phyloP scores from a whole-genome alignment of 2,113 vertebrate species.

The Thryonomys swinderianus region DNA sequence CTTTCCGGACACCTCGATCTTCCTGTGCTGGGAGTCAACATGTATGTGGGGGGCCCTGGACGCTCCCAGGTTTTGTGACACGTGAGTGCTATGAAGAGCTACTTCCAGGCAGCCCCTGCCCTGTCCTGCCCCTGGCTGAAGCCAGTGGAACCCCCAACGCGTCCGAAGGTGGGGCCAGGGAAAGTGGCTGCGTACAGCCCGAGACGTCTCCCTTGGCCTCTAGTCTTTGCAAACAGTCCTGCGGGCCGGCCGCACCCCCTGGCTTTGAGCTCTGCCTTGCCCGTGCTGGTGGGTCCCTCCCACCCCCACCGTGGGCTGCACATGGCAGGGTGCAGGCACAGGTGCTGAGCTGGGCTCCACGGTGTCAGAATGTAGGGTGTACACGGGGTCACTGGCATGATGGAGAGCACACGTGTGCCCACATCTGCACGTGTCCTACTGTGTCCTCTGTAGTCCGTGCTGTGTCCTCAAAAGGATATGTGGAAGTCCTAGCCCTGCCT shows the following conservation, averaged over 20 bases:
- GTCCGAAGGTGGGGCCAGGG: background rate
- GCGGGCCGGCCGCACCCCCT: background rate
- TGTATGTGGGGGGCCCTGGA: background rate
- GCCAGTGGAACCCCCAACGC: background rate
- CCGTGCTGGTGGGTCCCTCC: background rate
- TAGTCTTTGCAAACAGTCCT: too few relatives aligned
- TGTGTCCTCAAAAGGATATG: too few relatives aligned
- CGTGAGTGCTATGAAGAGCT: background rate
- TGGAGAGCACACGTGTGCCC: background rate
- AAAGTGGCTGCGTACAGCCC: background rate
- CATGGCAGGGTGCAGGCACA: background rate
- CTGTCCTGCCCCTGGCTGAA: background rate
- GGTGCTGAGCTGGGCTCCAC: background rate
- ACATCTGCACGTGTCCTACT: too few relatives aligned
- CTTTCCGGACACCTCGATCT: background rate
- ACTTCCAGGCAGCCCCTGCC: background rate
- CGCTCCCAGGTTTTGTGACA: background rate
- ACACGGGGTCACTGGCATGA: too few relatives aligned
- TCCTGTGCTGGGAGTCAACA: background rate
- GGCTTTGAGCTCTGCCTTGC: background rate
- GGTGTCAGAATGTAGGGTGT: background rate
- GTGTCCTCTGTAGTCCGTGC: rapidly evolving
- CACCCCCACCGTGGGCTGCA: background rate
- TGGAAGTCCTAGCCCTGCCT: background rate
- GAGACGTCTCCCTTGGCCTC: background rate